Percentiles rank a stretch among this genome's conserved stretches.
These are phyloP conservation scores for Palythoa grandiflora DNA, from an alignment of 92 coral and sea anemone species.

Conservation along the genomic window DNA sequence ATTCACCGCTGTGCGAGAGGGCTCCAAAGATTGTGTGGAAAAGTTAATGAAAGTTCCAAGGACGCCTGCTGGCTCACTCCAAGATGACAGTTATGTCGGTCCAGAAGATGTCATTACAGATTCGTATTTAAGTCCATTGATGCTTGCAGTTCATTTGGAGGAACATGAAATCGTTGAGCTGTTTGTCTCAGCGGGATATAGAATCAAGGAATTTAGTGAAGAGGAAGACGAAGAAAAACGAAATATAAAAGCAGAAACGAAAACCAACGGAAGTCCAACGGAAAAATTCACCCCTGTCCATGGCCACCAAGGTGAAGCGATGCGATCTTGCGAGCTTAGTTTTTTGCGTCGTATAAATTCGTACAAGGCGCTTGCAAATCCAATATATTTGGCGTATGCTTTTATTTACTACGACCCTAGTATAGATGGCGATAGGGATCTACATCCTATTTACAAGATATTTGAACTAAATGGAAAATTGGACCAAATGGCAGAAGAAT, in stretches of 20 bases:
- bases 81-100: constrained; percentile 1
- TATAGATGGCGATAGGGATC: constrained; percentile 32
- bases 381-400: constrained; percentile 64
- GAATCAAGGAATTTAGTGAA: not conserved
- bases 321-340: constrained; percentile 4
- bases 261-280: constrained; percentile 5
- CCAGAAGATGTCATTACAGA: constrained; percentile 10
- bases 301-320: not conserved
- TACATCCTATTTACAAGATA: constrained; percentile 62
- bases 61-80: not conserved
- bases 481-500: constrained; percentile 53
- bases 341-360: constrained; percentile 61
- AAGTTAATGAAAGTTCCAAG: constrained; percentile 30
- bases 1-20: constrained; percentile 73
- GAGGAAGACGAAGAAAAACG: not conserved
- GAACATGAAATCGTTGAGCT: constrained; percentile 29
- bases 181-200: constrained; percentile 6
- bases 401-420: constrained; percentile 23
- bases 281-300: not conserved
- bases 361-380: constrained; percentile 74
- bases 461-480: constrained; percentile 55
- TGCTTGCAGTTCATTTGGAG: constrained; percentile 1
- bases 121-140: constrained; percentile 2
- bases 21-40: constrained; percentile 66
- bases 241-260: not conserved